Evolutionary conservation across 2,888 invertebrate genomes (phyloP), one percentile per base, ranked within the genome.

Genomic region (Aphrophora alni): DNA sequence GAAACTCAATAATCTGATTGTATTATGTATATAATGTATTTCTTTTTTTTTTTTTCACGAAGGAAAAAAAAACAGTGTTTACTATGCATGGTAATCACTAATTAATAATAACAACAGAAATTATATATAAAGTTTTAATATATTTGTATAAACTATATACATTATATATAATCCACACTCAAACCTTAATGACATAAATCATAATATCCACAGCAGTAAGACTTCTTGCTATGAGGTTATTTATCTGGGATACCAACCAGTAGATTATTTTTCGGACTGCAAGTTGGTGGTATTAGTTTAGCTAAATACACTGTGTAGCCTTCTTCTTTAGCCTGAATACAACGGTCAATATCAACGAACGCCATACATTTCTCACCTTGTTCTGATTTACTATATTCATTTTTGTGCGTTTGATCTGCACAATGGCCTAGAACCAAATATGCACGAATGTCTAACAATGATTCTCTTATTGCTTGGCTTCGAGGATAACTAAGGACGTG

Each of bases 181-280:
- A n/a, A n/a, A n/a, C n/a, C n/a, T n/a, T n/a, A n/a, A n/a, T n/a
- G n/a, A n/a, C n/a, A n/a, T n/a, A 33, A 33, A 33, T 33, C 33
- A 33, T 33, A 33, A 33, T 33, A 33, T 33, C 33, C 3, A 5
- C 8, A 33, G 8, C 8, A 5, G 8, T 8, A 33, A 8, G 8
- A 33, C 3, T 5, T 33, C 8, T 33, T 33, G 5, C 33, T 44
- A 17, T 44, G 10, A 33, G 8, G 44, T 44, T 44, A 44, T 2
- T 2, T 59, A n/a, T 21, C 7, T 59, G 80, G 89, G 79, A 89
- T 87, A 25, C 96, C 96, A 86, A 96, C 91, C 27, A 97, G 89
- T 84, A 97, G 90, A 89, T 96, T 95, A 90, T 98, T 98, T 89
- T 98, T 98, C 77, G 97, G 97, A 38, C 98, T 96, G 89, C 98